A percentile compares a stretch with the other conserved stretches of the same genome.
These are phyloP conservation scores for Sycobia sp. DNA, from an alignment of 1,140 invertebrate genomes.

Conservation along the genomic window DNA sequence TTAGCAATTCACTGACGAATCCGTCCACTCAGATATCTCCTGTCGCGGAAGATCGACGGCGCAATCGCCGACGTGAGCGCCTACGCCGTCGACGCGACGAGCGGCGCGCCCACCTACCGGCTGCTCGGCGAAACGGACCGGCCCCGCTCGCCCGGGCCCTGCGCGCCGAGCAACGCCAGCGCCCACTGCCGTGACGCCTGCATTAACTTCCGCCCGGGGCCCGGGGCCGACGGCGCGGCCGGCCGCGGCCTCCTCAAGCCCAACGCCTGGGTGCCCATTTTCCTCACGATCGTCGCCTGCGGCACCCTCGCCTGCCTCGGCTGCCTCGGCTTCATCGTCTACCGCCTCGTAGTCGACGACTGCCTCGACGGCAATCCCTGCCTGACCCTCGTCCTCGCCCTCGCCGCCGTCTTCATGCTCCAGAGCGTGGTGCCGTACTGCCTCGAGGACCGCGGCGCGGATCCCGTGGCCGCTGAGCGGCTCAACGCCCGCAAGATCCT, in stretches of 20 bases:
- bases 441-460: slow-evolving; percentile 59
- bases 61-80: slow-evolving; percentile 37
- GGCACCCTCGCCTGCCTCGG: slow-evolving; percentile 58
- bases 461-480: slow-evolving; percentile 39
- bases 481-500: slow-evolving; percentile 63
- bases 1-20: too few relatives aligned
- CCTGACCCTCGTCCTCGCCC: slow-evolving; percentile 62
- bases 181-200: too few relatives aligned
- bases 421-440: slow-evolving; percentile 64
- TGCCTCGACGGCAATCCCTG: slow-evolving; percentile 64
- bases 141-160: slow-evolving; percentile 40
- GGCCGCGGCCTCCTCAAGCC: not conserved
- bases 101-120: slow-evolving; percentile 25
- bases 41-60: slow-evolving; percentile 30
- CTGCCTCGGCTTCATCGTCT: slow-evolving; percentile 61
- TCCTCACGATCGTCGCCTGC: slow-evolving; percentile 57
- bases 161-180: too few relatives aligned
- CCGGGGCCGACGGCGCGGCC: too few relatives aligned
- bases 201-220: too few relatives aligned
- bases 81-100: slow-evolving; percentile 40
- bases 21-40: slow-evolving; percentile 26
- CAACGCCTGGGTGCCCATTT: slow-evolving; percentile 59
- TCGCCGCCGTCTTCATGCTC: slow-evolving; percentile 61
- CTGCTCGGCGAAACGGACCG: slow-evolving; percentile 32
- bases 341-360: slow-evolving; percentile 61